Evolutionary conservation across 2,113 vertebrate species (phyloP).

Genomic region (Gobius niger): DNA sequence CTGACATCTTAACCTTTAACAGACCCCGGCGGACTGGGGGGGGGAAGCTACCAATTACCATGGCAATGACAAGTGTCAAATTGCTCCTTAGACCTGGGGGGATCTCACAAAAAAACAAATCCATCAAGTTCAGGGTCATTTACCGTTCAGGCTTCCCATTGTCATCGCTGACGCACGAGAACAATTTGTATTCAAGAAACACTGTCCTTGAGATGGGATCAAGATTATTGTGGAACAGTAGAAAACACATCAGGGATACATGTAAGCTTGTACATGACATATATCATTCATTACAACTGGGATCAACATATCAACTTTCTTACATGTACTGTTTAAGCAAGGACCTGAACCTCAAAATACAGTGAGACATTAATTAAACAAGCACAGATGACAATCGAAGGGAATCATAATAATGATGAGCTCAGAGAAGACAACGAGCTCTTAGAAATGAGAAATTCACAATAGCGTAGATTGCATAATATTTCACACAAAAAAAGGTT

Average conservation of each 20-base stretch:
- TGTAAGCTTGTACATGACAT: constrained; percentile 9
- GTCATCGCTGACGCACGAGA: constrained; percentile 37
- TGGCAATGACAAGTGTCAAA: constrained; percentile 65
- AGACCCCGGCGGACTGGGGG: constrained; percentile 8
- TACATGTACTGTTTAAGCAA: neutral
- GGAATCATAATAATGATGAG: too few species aligned
- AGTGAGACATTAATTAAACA: too few species aligned
- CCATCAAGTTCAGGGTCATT: constrained; percentile 70
- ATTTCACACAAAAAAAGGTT: too few species aligned
- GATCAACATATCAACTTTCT: constrained; percentile 1
- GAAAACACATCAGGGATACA: constrained; percentile 13
- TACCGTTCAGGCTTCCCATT: constrained; percentile 45
- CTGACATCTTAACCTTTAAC: constrained; percentile 53
- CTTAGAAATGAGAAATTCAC: too few species aligned
- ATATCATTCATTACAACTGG: constrained; percentile 22
- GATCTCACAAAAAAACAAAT: constrained; percentile 52
- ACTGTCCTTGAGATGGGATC: constrained; percentile 60
- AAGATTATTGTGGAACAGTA: constrained; percentile 37
- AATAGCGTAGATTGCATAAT: too few species aligned
- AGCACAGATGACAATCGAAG: too few species aligned
- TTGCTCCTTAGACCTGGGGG: constrained; percentile 54
- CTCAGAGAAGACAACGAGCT: too few species aligned
- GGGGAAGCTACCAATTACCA: constrained; percentile 49
- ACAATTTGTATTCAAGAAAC: constrained; percentile 36
- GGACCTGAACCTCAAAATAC: too few species aligned